Conservation (phyloP, 2,797 vertebrate genomes). For the Gallinago solitaria region DNA sequence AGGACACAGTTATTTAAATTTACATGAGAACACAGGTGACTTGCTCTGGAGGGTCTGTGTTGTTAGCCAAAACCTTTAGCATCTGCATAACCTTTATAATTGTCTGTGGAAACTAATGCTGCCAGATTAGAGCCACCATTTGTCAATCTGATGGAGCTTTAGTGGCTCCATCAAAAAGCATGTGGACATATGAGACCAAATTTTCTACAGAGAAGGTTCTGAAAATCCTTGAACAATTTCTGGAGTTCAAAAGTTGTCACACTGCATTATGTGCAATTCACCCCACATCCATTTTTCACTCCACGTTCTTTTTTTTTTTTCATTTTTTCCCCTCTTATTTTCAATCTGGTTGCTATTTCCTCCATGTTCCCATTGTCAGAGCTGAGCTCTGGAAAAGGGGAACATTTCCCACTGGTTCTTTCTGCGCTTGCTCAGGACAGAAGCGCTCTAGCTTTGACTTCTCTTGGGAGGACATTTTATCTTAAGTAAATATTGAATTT, state of each 20-base stretch:
- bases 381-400: background rate
- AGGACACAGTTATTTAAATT: background rate
- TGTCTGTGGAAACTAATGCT: background rate
- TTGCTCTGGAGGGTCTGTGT: background rate
- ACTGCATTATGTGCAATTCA: background rate
- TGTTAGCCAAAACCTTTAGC: background rate
- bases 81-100: background rate
- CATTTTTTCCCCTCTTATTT: background rate
- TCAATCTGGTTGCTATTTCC: slow-evolving; percentile 16
- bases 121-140: background rate
- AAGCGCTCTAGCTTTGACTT: background rate
- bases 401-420: background rate
- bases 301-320: background rate
- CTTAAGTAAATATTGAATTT: slow-evolving; percentile 52
- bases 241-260: background rate
- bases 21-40: background rate
- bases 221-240: background rate
- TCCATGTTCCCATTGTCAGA: background rate
- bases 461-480: slow-evolving; percentile 30
- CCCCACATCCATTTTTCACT: background rate
- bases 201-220: background rate
- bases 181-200: background rate
- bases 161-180: background rate
- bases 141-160: background rate
- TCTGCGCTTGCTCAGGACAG: background rate